Evolutionary conservation across 2,113 vertebrate genomes (phyloP).

Genomic region (Herpetotheres cachinnans): DNA sequence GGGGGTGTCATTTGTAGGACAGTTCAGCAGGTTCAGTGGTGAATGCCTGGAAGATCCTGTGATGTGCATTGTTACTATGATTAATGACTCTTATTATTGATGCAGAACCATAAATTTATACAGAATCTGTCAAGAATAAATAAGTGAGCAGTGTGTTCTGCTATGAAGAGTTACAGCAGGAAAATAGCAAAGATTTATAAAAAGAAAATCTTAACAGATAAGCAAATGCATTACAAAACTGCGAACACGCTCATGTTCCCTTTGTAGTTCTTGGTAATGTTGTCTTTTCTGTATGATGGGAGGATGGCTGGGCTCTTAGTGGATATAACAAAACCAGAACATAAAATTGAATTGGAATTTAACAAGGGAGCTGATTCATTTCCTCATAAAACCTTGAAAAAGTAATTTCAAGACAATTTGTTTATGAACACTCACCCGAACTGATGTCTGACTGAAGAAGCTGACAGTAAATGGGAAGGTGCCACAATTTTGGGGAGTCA

Average conservation of each 20-base stretch:
- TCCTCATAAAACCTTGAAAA: neutral
- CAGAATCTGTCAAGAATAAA: neutral
- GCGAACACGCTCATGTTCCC: neutral
- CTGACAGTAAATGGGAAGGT: neutral
- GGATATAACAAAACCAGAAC: neutral
- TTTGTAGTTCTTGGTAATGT: neutral
- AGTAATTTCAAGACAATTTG: neutral
- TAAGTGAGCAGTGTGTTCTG: neutral
- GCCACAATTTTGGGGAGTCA: neutral
- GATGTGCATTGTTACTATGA: constrained; percentile 6
- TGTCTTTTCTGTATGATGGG: neutral
- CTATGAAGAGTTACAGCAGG: neutral
- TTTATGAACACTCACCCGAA: neutral
- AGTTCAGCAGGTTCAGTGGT: neutral
- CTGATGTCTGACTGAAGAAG: neutral
- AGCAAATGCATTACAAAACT: neutral
- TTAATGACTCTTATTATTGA: constrained; percentile 36
- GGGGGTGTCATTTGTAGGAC: neutral
- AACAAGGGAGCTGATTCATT: neutral
- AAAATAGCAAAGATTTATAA: neutral
- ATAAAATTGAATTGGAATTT: neutral
- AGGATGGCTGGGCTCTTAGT: neutral
- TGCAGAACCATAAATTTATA: constrained; percentile 7
- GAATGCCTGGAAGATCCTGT: neutral
- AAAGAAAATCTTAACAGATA: neutral